A percentile compares a stretch with the other conserved stretches of the same genome.
Conservation (phyloP, 2,888 invertebrate species). For the Alsophila aescularia region DNA sequence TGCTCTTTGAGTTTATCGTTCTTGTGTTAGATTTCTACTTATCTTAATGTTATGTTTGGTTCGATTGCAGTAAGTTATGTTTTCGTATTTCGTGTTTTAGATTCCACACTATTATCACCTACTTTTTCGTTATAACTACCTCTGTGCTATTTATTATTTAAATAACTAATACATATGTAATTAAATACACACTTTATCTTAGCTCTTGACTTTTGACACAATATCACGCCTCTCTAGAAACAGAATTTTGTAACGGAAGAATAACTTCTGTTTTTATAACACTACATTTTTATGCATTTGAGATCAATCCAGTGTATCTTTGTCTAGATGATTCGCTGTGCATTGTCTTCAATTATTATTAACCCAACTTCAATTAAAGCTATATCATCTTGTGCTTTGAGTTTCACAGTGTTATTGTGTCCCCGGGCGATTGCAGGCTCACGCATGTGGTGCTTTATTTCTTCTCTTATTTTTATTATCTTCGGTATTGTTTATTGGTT, state of each 20-base stretch:
- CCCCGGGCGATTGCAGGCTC: slow-evolving; percentile 39
- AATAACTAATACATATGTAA: too few relatives aligned
- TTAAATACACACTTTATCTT: too few relatives aligned
- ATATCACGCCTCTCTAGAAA: too few relatives aligned
- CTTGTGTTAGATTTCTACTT: slow-evolving; percentile 13
- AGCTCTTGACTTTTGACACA: too few relatives aligned
- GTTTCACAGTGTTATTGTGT: slow-evolving; percentile 41
- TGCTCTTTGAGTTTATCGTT: slow-evolving; percentile 9
- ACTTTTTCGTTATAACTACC: background rate
- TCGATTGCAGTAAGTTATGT: slow-evolving; percentile 11
- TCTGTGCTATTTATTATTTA: background rate
- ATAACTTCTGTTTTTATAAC: too few relatives aligned
- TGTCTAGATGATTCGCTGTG: slow-evolving; percentile 7
- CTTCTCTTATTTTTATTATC: slow-evolving; percentile 35
- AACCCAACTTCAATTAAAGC: slow-evolving; percentile 34
- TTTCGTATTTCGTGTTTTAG: slow-evolving; percentile 17
- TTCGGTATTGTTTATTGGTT: slow-evolving; percentile 34
- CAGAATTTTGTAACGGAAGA: background rate
- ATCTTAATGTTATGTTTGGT: slow-evolving; percentile 18
- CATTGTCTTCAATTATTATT: slow-evolving; percentile 32
- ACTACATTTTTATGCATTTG: too few relatives aligned
- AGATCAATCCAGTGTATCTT: background rate
- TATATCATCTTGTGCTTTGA: slow-evolving; percentile 34
- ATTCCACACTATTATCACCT: slow-evolving; percentile 14
- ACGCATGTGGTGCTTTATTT: slow-evolving; percentile 35